A percentile compares a stretch with the other conserved stretches of the same genome.
Conservation (phyloP, 2,113 vertebrate genomes). For the Pangasianodon hypophthalmus region DNA sequence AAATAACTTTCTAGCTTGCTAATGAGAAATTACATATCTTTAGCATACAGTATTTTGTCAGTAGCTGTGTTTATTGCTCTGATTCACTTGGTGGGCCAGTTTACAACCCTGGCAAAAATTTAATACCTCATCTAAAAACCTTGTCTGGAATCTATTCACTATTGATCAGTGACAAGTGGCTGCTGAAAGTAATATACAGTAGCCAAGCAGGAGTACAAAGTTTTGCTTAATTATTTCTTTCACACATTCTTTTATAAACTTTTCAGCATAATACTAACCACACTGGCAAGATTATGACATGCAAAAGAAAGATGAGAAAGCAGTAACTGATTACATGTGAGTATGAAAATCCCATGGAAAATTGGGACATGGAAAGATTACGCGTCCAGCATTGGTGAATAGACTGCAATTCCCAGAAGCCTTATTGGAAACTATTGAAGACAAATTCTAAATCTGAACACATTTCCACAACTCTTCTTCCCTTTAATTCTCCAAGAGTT, state of each 20-base stretch:
- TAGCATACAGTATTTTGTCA: background rate
- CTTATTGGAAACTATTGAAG: background rate
- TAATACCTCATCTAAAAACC: background rate
- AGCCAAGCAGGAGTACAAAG: background rate
- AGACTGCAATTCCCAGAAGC: conserved; percentile 2
- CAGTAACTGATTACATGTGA: conserved; percentile 10
- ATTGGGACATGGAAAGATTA: conserved; percentile 26
- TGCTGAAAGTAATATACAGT: background rate
- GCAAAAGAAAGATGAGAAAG: conserved; percentile 21
- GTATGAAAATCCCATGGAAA: conserved; percentile 26
- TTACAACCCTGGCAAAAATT: background rate
- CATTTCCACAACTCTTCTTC: background rate
- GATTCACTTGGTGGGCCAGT: background rate
- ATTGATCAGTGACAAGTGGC: background rate
- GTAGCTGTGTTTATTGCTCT: background rate
- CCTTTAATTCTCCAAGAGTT: background rate
- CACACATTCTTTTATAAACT: background rate
- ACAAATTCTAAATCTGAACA: background rate
- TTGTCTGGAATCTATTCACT: background rate
- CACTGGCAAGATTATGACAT: background rate
- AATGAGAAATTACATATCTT: background rate
- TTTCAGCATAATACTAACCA: background rate
- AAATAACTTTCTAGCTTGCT: background rate
- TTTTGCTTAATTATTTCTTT: background rate
- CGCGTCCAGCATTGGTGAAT: background rate